Base-by-base conservation (phyloP, 2,797 vertebrate genomes). In the Amblyopsis hoosieri region DNA sequence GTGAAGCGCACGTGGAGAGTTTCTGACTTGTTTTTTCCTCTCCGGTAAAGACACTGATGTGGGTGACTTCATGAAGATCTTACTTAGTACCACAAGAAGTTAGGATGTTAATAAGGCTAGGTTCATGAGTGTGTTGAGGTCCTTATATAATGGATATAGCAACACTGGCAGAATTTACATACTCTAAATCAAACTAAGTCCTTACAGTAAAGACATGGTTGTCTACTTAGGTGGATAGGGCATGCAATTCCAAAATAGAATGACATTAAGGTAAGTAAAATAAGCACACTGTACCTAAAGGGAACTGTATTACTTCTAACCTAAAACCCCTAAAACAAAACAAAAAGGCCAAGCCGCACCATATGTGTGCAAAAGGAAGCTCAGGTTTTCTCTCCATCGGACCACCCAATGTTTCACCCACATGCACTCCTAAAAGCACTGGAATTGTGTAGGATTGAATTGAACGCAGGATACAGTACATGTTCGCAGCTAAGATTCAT, bases 401-500 rank as follows among this genome's bases (percentile, higher is more conserved):
- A 94, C 93, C 92, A 93, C 92, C 92, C 93, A 93, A 73, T 13
- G 85, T 67, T 87, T 84, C 85, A 87, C 88, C 87, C 89, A 89
- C 91, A 89, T 86, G 80, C 84, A 70, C 87, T 79, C 82, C 84
- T 87, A 81, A 83, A 76, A 82, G 83, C 78, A 81, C 66, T 42
- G 74, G 78, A 76, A 68, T 69, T 71, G 75, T 67, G 81, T 82
- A 88, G 80, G 75, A 79, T 76, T 65, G 54, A 67, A 72, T 66
- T 65, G 72, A 82, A 71, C 68, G 62, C 23, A 23, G 23, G 23
- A 23, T 78, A 76, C 57, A 72, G 79, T 66, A 75, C 78, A 58
- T 72, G 71, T 78, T 85, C 64, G 64, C 66, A 83, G 54, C 57
- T 67, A 66, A 59, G 60, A 73, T 69, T 79, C 71, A 85, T 76